Conservation (phyloP, 2,888 invertebrate species). For the Stramonita haemastoma region DNA sequence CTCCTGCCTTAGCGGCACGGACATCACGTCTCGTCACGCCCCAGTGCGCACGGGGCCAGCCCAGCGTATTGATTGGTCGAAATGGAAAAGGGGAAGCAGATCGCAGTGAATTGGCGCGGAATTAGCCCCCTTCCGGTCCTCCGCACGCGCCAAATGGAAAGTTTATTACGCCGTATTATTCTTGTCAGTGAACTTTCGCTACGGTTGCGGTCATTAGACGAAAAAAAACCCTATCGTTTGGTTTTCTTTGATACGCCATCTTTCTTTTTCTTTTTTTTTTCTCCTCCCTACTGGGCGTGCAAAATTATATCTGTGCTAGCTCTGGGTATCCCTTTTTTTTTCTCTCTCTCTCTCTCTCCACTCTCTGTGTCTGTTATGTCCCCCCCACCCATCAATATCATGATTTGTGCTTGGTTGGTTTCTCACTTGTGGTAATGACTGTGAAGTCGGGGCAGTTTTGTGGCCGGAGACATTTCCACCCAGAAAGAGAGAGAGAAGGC, state of each 20-base stretch:
- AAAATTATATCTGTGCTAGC: not conserved
- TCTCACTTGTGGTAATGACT: not conserved
- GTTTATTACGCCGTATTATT: constrained; percentile 47
- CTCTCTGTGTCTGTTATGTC: not conserved
- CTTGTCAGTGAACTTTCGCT: constrained; percentile 19
- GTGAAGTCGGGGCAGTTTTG: too few species aligned
- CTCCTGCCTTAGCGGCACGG: not conserved
- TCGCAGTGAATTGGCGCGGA: constrained; percentile 42
- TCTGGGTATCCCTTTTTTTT: not conserved
- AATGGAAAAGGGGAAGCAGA: constrained; percentile 18
- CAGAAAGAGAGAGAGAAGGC: too few species aligned
- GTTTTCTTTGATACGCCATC: not conserved
- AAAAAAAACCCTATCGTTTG: not conserved
- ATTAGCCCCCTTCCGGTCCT: constrained; percentile 44
- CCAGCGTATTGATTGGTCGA: constrained; percentile 21
- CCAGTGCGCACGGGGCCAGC: not conserved
- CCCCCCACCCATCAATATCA: not conserved
- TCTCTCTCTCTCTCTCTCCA: too few species aligned
- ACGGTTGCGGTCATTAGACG: constrained; percentile 28
- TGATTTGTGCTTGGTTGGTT: not conserved
- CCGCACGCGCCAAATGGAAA: constrained; percentile 43
- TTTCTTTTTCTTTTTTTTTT: not conserved
- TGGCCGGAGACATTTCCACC: too few species aligned
- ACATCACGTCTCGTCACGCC: constrained; percentile 31
- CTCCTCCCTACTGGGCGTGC: not conserved